Conservation (phyloP, 2,113 vertebrate species). For the Pollimyrus isidori region DNA sequence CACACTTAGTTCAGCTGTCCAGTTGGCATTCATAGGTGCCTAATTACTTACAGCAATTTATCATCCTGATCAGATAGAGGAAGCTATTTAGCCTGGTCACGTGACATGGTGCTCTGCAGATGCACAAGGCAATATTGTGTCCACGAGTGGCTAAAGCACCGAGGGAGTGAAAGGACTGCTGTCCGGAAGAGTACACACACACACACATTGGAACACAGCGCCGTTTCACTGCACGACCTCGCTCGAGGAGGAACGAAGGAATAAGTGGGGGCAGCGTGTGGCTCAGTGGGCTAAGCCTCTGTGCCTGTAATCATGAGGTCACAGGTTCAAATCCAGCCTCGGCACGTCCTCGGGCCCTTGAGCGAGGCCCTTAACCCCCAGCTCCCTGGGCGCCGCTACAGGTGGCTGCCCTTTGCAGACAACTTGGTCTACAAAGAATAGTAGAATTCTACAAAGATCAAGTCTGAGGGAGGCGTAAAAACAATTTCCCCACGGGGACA, state of each 20-base stretch:
- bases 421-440: too few species aligned
- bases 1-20: background rate
- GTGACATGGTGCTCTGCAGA: background rate
- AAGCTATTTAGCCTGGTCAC: background rate
- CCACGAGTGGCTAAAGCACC: background rate
- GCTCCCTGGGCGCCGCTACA: too few species aligned
- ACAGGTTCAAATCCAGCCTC: too few species aligned
- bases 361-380: too few species aligned
- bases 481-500: too few species aligned
- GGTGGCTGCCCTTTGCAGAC: too few species aligned
- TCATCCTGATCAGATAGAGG: background rate
- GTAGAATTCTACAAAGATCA: too few species aligned
- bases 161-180: background rate
- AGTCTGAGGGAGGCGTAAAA: too few species aligned
- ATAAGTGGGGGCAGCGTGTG: too few species aligned
- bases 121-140: background rate
- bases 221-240: background rate
- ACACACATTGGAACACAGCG: background rate
- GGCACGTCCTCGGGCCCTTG: too few species aligned
- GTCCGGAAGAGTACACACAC: background rate
- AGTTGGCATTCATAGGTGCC: background rate
- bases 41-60: background rate
- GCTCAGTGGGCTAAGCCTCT: too few species aligned
- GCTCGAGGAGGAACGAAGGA: background rate
- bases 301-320: too few species aligned